Base-by-base conservation (phyloP, 1,140 invertebrate genomes). In the Tenebrio molitor region DNA sequence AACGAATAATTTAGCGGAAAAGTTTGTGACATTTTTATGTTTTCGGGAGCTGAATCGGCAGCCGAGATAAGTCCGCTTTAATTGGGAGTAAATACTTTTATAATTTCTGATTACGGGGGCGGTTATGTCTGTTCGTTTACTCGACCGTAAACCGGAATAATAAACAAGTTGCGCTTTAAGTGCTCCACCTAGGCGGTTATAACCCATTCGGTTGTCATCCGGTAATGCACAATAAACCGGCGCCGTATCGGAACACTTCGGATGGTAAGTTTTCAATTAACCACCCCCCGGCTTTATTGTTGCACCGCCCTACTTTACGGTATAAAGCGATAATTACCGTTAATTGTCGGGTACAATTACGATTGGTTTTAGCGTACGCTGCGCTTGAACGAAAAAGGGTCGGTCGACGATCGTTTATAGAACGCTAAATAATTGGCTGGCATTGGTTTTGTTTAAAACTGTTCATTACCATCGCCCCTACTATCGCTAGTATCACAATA, bases 301-400 rank as follows among this genome's bases (percentile, higher is more conserved):
- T 25, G 15, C 50, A 29, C 21, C 29, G 50, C 50, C 21, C 21
- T 58, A 58, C 50, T 58, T 58, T 58, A 58, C 14, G 21, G 50
- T 29, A 58, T 58, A 58, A 58, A 58, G 50, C 50, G 50, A 58
- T 58, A 58, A 58, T 58, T 58, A 58, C 50, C 50, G 50, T 58
- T 58, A 58, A 58, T 58, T 58, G 50, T 58, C 50, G 50, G 23
- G 23, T 58, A 58, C 50, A 25, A 58, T 58, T 58, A 58, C 50
- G 50, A 29, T 58, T 25, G 25, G 50, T 58, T 58, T 58, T 58
- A 58, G 50, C 50, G 50, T 25, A 58, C 50, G 50, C 50, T 29
- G 15, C 50, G 50, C n/a, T n/a, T n/a, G 50, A 58, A 58, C 50
- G 50, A 58, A 58, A 58, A 58, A 58, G 50, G 46, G 46, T 53